Percentiles rank a stretch among this genome's conserved stretches.
phyloP scores from a whole-genome alignment of 1,140 invertebrate species.

The Gryon sp. region DNA sequence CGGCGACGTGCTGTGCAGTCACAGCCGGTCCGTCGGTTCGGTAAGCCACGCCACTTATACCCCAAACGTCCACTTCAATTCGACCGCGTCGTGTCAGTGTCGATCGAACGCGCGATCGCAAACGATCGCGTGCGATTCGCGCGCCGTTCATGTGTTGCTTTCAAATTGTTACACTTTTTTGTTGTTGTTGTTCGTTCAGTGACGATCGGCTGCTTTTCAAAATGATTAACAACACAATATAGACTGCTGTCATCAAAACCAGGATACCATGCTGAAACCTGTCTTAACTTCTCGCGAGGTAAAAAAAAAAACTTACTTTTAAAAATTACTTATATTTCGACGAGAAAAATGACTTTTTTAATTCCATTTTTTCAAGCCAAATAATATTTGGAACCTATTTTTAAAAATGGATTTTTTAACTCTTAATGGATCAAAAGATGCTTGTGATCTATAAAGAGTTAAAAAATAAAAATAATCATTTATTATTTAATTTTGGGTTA shows the following conservation, averaged over 20 bases:
- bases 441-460: no score
- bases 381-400: no score
- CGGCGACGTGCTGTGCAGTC: constrained; percentile 63
- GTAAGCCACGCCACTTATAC: constrained; percentile 61
- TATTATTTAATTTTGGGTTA: no score
- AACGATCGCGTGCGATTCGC: constrained; percentile 62
- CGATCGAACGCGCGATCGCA: constrained; percentile 56
- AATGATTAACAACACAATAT: no score
- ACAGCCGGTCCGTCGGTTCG: constrained; percentile 70
- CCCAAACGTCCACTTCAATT: constrained; percentile 19
- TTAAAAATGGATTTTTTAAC: no score
- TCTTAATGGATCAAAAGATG: no score
- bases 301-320: no score
- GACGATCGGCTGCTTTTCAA: background rate
- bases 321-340: no score
- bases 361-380: no score
- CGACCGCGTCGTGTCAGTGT: constrained; percentile 35
- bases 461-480: no score
- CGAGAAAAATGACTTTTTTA: no score
- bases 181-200: background rate
- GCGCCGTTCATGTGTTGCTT: constrained; percentile 16
- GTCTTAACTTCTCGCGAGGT: constrained; percentile 23
- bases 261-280: constrained; percentile 27
- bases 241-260: background rate
- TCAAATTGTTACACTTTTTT: constrained; percentile 17